Base-by-base conservation (phyloP, 2,797 vertebrate species). In the Rhinogobio ventralis region DNA sequence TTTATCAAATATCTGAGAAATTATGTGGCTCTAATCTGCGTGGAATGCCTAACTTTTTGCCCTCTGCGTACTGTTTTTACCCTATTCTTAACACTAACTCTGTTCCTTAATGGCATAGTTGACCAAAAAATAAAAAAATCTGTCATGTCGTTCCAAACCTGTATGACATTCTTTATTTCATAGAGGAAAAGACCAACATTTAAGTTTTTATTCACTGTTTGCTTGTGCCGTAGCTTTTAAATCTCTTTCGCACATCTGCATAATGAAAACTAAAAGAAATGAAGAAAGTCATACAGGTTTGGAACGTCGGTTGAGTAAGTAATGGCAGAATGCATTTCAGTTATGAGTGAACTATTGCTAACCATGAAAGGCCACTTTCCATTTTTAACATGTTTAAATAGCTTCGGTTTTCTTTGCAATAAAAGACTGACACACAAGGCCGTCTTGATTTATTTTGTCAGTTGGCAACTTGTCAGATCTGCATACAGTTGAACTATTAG, bases 21-120 rank as follows among this genome's bases (percentile, higher is more conserved):
- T 15, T 17, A 23, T 82, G 77, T 81, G 60, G 67, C 45, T 57
- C 42, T 87, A 86, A 87, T 66, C 46, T 75, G 60, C n/a, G 10
- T 87, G 77, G 36, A 73, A 57, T 66, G 45, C 25, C 81, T 86
- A 86, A 82, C 72, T 25, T 77, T 82, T 53, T 84, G 55, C 39
- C 45, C 36, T 42, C 19, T 10, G 68, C 55, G 19, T 78, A 81
- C 71, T 46, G 66, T 81, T 79, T 83, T 77, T 77, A 49, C 17
- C 25, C 17, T 66, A 36, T 66, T 28, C 76, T 66, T 20, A 46
- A 45, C 25, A 45, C 80, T 39, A 74, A 42, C 68, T 25, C 39
- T 64, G 33, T 86, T 42, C 8, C 49, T 51, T 68, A 53, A 76
- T 55, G n/a, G 4, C 53, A 23, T 15, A 62, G 81, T 73, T 64